Evolutionary conservation across 1,140 invertebrate species (phyloP), one percentile per base, ranked within the genome.

Genomic region (Gyrodactylus salaris): DNA sequence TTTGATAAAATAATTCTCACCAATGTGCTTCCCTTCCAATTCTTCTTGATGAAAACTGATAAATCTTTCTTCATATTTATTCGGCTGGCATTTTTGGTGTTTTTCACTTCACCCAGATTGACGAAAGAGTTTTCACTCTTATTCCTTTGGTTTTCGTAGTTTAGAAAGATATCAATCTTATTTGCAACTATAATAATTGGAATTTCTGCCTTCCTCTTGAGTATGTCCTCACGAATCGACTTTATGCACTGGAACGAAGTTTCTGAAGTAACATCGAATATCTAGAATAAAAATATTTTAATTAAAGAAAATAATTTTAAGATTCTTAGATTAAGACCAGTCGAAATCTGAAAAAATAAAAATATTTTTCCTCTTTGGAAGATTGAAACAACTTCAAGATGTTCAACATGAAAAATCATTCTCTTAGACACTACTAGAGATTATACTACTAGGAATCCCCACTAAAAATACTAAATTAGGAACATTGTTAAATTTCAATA

Each of bases 171-270:
- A n/a, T 71, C 70, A 1, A 71, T 25, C n/a, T 71, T 71, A 25
- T 71, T 71, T 1, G 70, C 70, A 24, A 25, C 70, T 24, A 71
- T 71, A 1, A 71, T 25, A 20, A 71, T 71, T 26, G 70, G 70
- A 20, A 71, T 26, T 24, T 71, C 70, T 24, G 26, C 20, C 7
- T 25, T 22, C 24, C 21, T 16, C n/a, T 22, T 26, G 1, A 71
- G 20, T 71, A 71, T 71, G 25, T 71, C 24, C 26, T 71, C 70
- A 21, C 70, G 20, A 1, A 71, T 24, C 26, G 70, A 71, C 1
- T 25, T 22, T 25, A 71, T 22, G 70, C 26, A 25, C 20, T 71
- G 70, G 25, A 71, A 71, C 20, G 70, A 71, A 24, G n/a, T 25
- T 25, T 71, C 21, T 16, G 70, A 71, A 25, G 70, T 24, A 21